A percentile compares a stretch with the other conserved stretches of the same genome.
These are phyloP conservation scores for Antheraea mylitta DNA, from an alignment of 1,140 invertebrate genomes.

Conservation along the genomic window DNA sequence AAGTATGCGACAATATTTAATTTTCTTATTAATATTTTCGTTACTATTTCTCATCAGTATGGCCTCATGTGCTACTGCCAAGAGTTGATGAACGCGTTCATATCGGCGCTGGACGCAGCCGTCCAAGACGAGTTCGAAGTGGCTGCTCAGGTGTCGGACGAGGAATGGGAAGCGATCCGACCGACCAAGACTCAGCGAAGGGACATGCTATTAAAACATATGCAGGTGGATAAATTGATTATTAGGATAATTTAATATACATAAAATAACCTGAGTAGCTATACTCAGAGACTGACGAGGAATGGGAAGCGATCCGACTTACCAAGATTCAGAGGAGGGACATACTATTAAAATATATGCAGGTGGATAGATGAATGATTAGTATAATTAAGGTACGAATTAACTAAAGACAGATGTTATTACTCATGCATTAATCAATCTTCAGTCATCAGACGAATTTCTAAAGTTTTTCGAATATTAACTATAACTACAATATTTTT, in stretches of 20 bases:
- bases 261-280: too few species aligned
- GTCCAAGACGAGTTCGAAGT: constrained; percentile 84
- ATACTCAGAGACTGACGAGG: too few species aligned
- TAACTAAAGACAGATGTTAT: too few species aligned
- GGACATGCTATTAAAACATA: constrained; percentile 80
- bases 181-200: constrained; percentile 83
- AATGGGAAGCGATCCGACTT: constrained; percentile 88
- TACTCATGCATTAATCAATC: too few species aligned
- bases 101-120: constrained; percentile 82
- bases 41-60: constrained; percentile 54
- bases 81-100: constrained; percentile 82
- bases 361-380: constrained; percentile 57
- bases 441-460: too few species aligned
- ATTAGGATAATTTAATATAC: too few species aligned
- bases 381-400: too few species aligned
- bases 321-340: constrained; percentile 82
- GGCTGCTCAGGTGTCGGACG: constrained; percentile 86
- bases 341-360: constrained; percentile 81
- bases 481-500: too few species aligned
- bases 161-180: constrained; percentile 89
- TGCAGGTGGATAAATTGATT: constrained; percentile 73
- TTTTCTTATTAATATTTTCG: too few species aligned
- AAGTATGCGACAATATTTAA: too few species aligned
- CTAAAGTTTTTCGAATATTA: too few species aligned
- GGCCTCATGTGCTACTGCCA: constrained; percentile 82